These are phyloP conservation scores for Megaceryle torquata DNA, from an alignment of 2,113 vertebrate genomes.

Conservation along the genomic window DNA sequence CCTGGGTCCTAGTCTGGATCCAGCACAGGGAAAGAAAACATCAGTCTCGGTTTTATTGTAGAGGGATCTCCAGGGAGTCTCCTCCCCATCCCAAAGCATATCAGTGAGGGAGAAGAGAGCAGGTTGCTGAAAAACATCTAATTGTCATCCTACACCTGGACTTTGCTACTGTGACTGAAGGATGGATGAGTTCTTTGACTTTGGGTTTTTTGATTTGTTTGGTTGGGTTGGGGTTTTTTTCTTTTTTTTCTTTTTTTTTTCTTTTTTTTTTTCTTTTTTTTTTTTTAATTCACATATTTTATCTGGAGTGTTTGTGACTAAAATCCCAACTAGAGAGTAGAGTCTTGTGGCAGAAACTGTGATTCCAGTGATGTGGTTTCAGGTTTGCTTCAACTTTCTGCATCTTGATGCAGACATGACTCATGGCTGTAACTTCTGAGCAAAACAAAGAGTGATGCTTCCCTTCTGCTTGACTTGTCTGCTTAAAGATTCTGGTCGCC, in stretches of 20 bases:
- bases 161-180: not conserved
- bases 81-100: not conserved
- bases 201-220: no score
- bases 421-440: not conserved
- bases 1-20: not conserved
- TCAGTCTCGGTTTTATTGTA: not conserved
- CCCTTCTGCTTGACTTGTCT: not conserved
- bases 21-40: not conserved
- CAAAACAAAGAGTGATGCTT: not conserved
- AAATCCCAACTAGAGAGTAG: not conserved
- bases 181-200: not conserved
- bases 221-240: no score
- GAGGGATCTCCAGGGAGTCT: not conserved
- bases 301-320: not conserved
- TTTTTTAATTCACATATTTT: not conserved
- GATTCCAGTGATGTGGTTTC: constrained; percentile 25
- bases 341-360: not conserved
- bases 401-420: accelerated
- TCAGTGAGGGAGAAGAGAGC: not conserved
- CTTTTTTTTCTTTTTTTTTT: no score
- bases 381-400: not conserved
- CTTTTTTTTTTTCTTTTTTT: not conserved
- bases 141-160: not conserved
- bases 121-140: not conserved
- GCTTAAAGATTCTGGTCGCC: not conserved